Evolutionary conservation across 1,140 invertebrate genomes (phyloP), one percentile per base, ranked within the genome.

Genomic region (Hermetia illucens): DNA sequence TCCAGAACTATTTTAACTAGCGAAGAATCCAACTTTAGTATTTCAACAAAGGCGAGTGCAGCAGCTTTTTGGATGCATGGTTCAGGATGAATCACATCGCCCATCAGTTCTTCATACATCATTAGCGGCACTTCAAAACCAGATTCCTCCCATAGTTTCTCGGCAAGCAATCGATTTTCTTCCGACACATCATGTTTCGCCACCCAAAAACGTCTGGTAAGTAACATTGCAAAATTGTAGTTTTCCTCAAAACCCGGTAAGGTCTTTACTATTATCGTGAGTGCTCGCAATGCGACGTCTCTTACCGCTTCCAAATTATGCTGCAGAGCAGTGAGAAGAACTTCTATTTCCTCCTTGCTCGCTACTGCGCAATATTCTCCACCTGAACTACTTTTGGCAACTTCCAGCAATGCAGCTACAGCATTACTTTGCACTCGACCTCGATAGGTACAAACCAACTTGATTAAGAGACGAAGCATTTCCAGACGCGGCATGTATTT

Each of bases 381-480:
- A 1, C 77, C 82, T 38, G 72, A 75, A 18, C 75, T 75, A 44
- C 77, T 77, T 9, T 64, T 62, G 2, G 84, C 80, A 3, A 89
- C 75, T 47, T 86, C 82, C 32, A 89, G 52, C 16, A 93, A 59
- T 13, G 79, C 79, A 17, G 70, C 68, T n/a, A 74, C 74, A 2
- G 83, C 80, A 46, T 79, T 73, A 3, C 81, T 74, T 55, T 89
- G 84, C 12, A 85, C 64, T 37, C 78, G 70, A 3, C 75, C 77
- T 15, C 53, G 61, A 19, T 73, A 74, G n/a, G 54, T 73, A 43
- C 69, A 74, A 47, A 92, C 85, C 4, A 93, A 64, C 42, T 87
- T 70, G 24, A 93, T 72, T 8, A 93, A 64, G 13, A 90, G 58
- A 31, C 77, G 64, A 46, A 92, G 77, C 68, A 95, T 82, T 40